Percentiles rank a stretch among this genome's conserved stretches.
Evolutionary conservation across 2,888 invertebrate genomes (phyloP).

Genomic region (Leptinotarsa peninsularis): DNA sequence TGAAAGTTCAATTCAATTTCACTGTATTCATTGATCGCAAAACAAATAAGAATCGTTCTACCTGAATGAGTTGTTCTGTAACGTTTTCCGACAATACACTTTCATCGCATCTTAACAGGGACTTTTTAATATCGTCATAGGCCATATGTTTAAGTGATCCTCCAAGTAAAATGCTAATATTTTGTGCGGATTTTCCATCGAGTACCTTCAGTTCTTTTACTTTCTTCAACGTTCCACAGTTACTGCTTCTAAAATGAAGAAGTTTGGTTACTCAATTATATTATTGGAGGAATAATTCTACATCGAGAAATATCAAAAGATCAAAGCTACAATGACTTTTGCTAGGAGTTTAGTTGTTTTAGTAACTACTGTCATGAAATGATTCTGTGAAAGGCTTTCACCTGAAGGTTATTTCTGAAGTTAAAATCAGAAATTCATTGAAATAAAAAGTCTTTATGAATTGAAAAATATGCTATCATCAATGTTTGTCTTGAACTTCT

Average conservation of each 20-base stretch:
- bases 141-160: conserved; percentile 88
- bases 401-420: not conserved
- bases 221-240: conserved; percentile 81
- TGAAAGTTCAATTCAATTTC: conserved; percentile 61
- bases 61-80: conserved; percentile 87
- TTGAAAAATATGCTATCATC: too few relatives aligned
- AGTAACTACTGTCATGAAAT: conserved; percentile 3
- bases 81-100: conserved; percentile 86
- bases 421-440: not conserved
- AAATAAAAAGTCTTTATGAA: not conserved
- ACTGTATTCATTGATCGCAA: not conserved
- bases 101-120: conserved; percentile 89
- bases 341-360: not conserved
- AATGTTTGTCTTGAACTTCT: too few relatives aligned
- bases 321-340: conserved; percentile 9
- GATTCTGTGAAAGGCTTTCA: not conserved
- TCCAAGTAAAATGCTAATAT: conserved; percentile 86
- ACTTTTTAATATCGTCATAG: conserved; percentile 83
- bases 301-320: conserved; percentile 3
- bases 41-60: conserved; percentile 48
- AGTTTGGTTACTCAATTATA: conserved; percentile 5
- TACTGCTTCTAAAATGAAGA: conserved; percentile 56
- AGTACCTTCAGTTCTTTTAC: conserved; percentile 91
- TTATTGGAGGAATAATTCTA: not conserved
- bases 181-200: conserved; percentile 94